Base-by-base conservation (phyloP, 2,113 vertebrate genomes). In the Scortum barcoo region DNA sequence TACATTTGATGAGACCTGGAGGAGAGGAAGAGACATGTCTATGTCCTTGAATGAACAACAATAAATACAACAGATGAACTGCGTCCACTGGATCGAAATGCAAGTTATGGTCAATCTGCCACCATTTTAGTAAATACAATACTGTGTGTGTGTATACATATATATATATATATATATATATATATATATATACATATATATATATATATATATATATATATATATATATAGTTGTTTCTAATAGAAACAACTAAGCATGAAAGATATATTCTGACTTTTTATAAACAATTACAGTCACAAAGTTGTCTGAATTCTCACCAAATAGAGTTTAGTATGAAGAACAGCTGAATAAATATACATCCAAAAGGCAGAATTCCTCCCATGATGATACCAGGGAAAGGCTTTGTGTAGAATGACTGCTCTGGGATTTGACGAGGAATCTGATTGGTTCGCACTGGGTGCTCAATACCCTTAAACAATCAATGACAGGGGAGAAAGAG, bases 321-420 rank as follows among this genome's bases (percentile, higher is more conserved):
- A 92, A 99, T 99, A 86, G 97, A 98, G 86, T 98, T 99, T 48
- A 98, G 96, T 89, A 98, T 98, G 91, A 99, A 98, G 93, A 99
- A 99, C 44, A 99, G 94, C 93, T 98, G 97, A 91, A 99, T 99
- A 76, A 98, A 99, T 86, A 99, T 98, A 81, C 97, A 98, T 17
- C 97, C 97, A 40, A 98, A 99, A 10, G 97, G 97, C 24, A 99
- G 92, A 93, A 98, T 98, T 19, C 97, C 97, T 78, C 97, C 97
- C 97, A 98, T 98, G 88, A 98, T 68, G 60, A 98, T 99, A 11
- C 97, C 97, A 75, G 97, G 97, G 60, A 98, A 90, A 0, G 97
- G 96, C 84, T 96, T 97, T 7, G 97, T 99, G 88, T 99, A 99
- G 93, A 99, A 98, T 0, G 97, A 98, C 66, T 98, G 97, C 61